Conservation (phyloP, 2,797 vertebrate genomes). For the Enteromius treurensis region DNA sequence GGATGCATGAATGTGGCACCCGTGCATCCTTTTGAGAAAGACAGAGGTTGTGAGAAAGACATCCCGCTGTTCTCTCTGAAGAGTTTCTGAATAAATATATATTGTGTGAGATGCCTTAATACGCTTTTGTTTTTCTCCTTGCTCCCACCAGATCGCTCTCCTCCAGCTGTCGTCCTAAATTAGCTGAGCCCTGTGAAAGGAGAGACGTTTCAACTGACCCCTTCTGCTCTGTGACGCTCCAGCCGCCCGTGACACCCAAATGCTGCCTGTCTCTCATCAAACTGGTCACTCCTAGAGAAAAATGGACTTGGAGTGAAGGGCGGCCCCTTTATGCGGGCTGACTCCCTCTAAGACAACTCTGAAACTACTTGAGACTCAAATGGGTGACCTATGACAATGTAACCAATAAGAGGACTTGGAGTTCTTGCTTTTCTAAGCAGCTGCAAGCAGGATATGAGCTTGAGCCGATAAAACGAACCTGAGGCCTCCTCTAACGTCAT, state of each 20-base stretch:
- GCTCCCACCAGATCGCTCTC: conserved; percentile 65
- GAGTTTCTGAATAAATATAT: conserved; percentile 40
- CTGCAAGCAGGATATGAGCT: conserved; percentile 83
- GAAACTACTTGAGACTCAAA: conserved; percentile 53
- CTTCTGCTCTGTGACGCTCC: conserved; percentile 53
- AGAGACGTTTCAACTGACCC: conserved; percentile 63
- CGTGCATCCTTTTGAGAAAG: conserved; percentile 61
- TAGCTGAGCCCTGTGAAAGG: conserved; percentile 69
- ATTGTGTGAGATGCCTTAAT: conserved; percentile 58
- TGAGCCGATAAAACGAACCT: conserved; percentile 84
- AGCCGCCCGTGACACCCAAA: conserved; percentile 72
- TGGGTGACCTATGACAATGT: conserved; percentile 75
- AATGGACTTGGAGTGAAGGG: conserved; percentile 69
- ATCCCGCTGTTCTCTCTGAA: conserved; percentile 40
- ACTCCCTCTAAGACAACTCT: conserved; percentile 56
- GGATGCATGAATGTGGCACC: conserved; percentile 53
- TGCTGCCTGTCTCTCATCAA: conserved; percentile 64
- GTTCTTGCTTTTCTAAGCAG: conserved; percentile 70
- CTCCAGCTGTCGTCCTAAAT: conserved; percentile 69
- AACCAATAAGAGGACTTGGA: conserved; percentile 67
- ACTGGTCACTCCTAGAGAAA: conserved; percentile 66
- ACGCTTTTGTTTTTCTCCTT: conserved; percentile 62
- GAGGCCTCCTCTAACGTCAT: conserved; percentile 85
- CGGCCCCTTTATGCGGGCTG: conserved; percentile 66
- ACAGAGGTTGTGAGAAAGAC: conserved; percentile 57